These are phyloP conservation scores for Ypsolopha sequella DNA, from an alignment of 2,888 invertebrate genomes.

Conservation along the genomic window DNA sequence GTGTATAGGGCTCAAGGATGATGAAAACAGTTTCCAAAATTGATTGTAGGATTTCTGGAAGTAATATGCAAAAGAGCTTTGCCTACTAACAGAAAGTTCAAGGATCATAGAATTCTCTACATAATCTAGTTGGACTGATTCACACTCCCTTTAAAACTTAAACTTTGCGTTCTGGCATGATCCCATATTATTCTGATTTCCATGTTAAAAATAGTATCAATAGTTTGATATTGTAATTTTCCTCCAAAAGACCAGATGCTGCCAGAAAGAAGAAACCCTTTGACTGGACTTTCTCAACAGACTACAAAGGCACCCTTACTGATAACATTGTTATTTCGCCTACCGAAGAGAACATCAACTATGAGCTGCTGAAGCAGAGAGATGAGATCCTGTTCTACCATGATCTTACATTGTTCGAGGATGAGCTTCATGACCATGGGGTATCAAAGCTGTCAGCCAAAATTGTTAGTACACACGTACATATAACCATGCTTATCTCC, in stretches of 20 bases:
- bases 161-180: too few relatives aligned
- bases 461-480: slow-evolving; percentile 77
- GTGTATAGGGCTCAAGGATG: too few relatives aligned
- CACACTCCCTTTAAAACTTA: neutral
- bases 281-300: slow-evolving; percentile 98
- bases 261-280: slow-evolving; percentile 88
- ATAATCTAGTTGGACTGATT: neutral
- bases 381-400: slow-evolving; percentile 96
- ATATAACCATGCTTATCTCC: neutral
- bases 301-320: slow-evolving; percentile 86
- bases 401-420: slow-evolving; percentile 95
- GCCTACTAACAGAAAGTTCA: too few relatives aligned
- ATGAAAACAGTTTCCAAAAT: too few relatives aligned
- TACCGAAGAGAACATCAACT: slow-evolving; percentile 84
- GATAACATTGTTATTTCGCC: slow-evolving; percentile 70
- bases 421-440: slow-evolving; percentile 98
- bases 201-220: too few relatives aligned
- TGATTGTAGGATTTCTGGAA: too few relatives aligned
- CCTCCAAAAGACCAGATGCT: slow-evolving; percentile 73
- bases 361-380: slow-evolving; percentile 87
- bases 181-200: too few relatives aligned
- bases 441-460: slow-evolving; percentile 91
- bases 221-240: too few relatives aligned
- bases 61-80: too few relatives aligned
- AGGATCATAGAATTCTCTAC: too few relatives aligned